Evolutionary conservation across 2,113 vertebrate species (phyloP).

Genomic region (Melierax canorus): DNA sequence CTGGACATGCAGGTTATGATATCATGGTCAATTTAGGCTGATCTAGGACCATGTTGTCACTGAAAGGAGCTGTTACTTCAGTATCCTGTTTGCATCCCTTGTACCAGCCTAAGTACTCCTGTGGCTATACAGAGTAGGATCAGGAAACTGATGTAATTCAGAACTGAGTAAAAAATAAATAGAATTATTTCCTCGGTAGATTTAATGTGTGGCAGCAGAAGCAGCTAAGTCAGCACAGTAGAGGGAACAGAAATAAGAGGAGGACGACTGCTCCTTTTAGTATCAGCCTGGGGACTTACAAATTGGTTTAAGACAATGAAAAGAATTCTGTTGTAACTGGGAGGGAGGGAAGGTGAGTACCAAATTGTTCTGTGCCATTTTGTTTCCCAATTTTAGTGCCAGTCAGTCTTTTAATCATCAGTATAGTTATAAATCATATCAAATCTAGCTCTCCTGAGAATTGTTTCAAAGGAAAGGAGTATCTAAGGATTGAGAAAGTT

Average conservation of each 20-base stretch:
- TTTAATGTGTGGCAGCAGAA: background rate
- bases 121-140: background rate
- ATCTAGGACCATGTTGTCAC: background rate
- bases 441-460: background rate
- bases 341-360: background rate
- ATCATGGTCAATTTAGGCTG: background rate
- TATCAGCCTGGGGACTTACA: background rate
- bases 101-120: background rate
- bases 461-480: background rate
- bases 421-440: background rate
- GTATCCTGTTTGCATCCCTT: constrained; percentile 12
- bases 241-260: background rate
- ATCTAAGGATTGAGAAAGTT: background rate
- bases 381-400: background rate
- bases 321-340: background rate
- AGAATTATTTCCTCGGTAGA: background rate
- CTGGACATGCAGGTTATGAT: background rate
- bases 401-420: background rate
- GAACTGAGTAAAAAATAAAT: background rate
- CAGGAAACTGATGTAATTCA: constrained; percentile 36
- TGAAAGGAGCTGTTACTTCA: background rate
- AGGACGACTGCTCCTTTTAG: background rate
- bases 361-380: background rate
- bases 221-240: background rate
- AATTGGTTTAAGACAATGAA: background rate